Conservation (phyloP, 2,888 invertebrate genomes). For the Odontocolon sp. region DNA sequence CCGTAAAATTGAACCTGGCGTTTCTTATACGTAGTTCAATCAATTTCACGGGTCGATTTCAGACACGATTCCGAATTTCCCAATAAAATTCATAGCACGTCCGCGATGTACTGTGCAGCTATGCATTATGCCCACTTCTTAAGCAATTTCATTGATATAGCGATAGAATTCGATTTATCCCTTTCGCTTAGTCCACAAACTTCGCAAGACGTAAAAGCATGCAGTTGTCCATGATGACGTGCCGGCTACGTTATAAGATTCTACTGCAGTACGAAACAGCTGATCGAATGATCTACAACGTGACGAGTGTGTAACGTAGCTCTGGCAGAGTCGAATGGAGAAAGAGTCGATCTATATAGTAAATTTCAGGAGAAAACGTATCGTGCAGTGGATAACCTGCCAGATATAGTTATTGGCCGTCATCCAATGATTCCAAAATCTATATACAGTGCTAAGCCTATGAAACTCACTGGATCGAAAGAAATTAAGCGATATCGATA, state of each 20-base stretch:
- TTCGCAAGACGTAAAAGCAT: neutral
- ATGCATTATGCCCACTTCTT: neutral
- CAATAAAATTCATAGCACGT: constrained; percentile 7
- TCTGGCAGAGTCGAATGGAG: constrained; percentile 18
- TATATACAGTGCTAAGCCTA: too few species aligned
- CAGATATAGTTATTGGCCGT: too few species aligned
- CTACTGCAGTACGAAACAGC: constrained; percentile 1
- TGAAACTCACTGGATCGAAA: too few species aligned
- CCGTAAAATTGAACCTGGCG: constrained; percentile 15
- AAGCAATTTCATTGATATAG: neutral
- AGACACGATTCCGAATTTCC: constrained; percentile 1
- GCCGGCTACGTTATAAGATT: too few species aligned
- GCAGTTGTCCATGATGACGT: neutral
- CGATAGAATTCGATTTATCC: constrained; percentile 6
- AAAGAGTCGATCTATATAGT: constrained; percentile 3
- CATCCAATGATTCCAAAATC: too few species aligned
- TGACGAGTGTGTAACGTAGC: constrained; percentile 34
- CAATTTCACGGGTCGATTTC: neutral
- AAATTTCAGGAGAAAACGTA: constrained; percentile 28
- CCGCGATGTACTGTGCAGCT: neutral
- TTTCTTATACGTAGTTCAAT: constrained; percentile 18
- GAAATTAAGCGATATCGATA: too few species aligned
- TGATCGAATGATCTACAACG: constrained; percentile 46
- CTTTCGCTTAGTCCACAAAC: constrained; percentile 9
- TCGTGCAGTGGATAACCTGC: constrained; percentile 15